Evolutionary conservation across 2,888 invertebrate genomes (phyloP).

Genomic region (Drosophila anomalata): DNA sequence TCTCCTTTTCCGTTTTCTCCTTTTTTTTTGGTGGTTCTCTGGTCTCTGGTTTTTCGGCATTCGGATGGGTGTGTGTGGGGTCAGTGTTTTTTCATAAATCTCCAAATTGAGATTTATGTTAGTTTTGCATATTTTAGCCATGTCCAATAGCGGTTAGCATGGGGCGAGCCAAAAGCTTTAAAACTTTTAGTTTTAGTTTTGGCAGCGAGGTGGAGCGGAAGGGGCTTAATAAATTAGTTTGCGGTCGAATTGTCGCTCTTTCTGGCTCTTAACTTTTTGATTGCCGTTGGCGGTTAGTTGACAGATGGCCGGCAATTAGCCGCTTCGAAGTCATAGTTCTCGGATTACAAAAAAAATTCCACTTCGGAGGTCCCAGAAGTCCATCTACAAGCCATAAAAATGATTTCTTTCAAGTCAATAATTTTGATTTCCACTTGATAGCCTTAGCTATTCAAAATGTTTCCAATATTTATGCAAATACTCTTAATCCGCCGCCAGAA

Average conservation of each 20-base stretch:
- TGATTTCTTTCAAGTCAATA: neutral
- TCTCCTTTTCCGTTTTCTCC: conserved; percentile 17
- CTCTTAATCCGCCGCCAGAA: conserved; percentile 33
- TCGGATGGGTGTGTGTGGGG: conserved; percentile 25
- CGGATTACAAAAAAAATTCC: neutral
- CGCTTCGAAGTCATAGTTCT: conserved; percentile 13
- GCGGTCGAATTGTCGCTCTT: conserved; percentile 72
- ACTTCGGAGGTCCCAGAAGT: neutral
- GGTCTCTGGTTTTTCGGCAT: conserved; percentile 22
- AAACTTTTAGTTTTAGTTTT: conserved; percentile 54
- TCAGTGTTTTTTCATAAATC: conserved; percentile 72
- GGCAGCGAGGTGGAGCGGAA: conserved; percentile 25
- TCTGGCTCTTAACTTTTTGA: conserved; percentile 75
- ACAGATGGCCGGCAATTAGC: conserved; percentile 73
- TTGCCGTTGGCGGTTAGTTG: conserved; percentile 64
- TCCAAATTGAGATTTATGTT: conserved; percentile 79
- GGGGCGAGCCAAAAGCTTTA: conserved; percentile 46
- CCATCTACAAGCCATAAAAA: neutral
- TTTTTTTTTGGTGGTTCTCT: conserved; percentile 12
- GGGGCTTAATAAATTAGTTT: conserved; percentile 77
- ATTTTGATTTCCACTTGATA: conserved; percentile 21
- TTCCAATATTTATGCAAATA: conserved; percentile 42
- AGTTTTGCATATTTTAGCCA: conserved; percentile 79
- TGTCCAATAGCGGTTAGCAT: conserved; percentile 67
- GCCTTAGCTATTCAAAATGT: conserved; percentile 22